Evolutionary conservation across 2,888 invertebrate species (phyloP).

Genomic region (Drosophila nigritarsus): DNA sequence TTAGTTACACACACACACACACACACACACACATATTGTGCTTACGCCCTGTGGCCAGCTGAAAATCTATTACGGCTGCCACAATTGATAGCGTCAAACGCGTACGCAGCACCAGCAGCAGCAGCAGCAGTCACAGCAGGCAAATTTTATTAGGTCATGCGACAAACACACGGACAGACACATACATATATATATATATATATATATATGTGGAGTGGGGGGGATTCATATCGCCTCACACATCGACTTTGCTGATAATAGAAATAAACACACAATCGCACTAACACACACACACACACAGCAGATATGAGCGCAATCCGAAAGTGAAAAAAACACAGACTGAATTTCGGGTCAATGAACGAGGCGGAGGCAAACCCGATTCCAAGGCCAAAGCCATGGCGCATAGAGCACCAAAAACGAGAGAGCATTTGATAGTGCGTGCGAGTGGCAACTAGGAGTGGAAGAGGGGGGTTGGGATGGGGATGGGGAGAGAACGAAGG

Average conservation of each 20-base stretch:
- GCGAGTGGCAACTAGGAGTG: not conserved
- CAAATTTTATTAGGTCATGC: constrained; percentile 75
- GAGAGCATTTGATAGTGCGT: constrained; percentile 32
- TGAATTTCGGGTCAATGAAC: constrained; percentile 74
- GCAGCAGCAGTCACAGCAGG: constrained; percentile 24
- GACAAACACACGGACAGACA: constrained; percentile 34
- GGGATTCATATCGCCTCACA: constrained; percentile 71
- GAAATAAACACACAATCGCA: constrained; percentile 63
- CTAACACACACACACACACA: constrained; percentile 16
- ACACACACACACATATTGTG: constrained; percentile 1
- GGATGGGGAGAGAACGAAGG: not conserved
- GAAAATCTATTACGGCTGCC: constrained; percentile 33
- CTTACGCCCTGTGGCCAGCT: constrained; percentile 12
- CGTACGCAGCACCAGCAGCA: constrained; percentile 5
- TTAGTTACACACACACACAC: constrained; percentile 14
- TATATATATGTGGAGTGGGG: constrained; percentile 24
- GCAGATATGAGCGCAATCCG: constrained; percentile 50
- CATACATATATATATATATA: not conserved
- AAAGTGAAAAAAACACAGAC: constrained; percentile 55
- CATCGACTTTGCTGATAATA: constrained; percentile 74
- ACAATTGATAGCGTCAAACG: constrained; percentile 43
- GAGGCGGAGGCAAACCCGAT: constrained; percentile 71
- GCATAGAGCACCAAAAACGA: constrained; percentile 53
- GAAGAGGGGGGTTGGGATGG: not conserved
- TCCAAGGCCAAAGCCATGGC: constrained; percentile 83